Conservation (phyloP, 2,888 invertebrate species). For the Drosophila planitibia region DNA sequence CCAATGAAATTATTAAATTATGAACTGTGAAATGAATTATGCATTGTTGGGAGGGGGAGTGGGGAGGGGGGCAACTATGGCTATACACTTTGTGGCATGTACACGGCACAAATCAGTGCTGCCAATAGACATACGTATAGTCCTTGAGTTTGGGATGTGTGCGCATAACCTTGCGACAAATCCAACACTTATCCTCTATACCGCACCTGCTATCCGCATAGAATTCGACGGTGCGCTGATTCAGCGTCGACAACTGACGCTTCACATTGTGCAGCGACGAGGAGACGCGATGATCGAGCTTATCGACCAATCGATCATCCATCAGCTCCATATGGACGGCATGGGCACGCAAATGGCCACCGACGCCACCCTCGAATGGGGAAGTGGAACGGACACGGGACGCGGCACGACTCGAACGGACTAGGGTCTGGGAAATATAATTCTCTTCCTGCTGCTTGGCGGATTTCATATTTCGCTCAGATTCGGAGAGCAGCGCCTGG, state of each 20-base stretch:
- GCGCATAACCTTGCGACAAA: conserved; percentile 84
- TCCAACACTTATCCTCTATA: conserved; percentile 84
- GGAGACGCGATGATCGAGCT: conserved; percentile 84
- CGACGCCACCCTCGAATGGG: conserved; percentile 53
- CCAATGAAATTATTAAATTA: conserved; percentile 14
- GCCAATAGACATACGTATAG: conserved; percentile 80
- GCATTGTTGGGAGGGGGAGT: not conserved
- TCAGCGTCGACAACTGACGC: conserved; percentile 83
- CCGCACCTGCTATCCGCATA: conserved; percentile 85
- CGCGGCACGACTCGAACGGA: conserved; percentile 81
- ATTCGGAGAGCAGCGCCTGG: conserved; percentile 88
- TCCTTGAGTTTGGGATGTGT: conserved; percentile 84
- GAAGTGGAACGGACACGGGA: conserved; percentile 82
- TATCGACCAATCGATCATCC: conserved; percentile 84
- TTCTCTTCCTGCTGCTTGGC: conserved; percentile 82
- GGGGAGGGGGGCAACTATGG: not conserved
- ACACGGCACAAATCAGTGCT: conserved; percentile 50
- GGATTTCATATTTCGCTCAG: conserved; percentile 85
- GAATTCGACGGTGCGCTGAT: conserved; percentile 84
- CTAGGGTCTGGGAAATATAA: conserved; percentile 78
- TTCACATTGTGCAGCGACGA: conserved; percentile 85
- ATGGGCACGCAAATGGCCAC: conserved; percentile 74
- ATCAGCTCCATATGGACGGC: conserved; percentile 83
- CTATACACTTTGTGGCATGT: not conserved
- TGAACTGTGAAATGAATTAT: conserved; percentile 18